These are phyloP conservation scores for Enteromius thamalakanensis DNA, from an alignment of 2,797 vertebrate species.

Conservation along the genomic window DNA sequence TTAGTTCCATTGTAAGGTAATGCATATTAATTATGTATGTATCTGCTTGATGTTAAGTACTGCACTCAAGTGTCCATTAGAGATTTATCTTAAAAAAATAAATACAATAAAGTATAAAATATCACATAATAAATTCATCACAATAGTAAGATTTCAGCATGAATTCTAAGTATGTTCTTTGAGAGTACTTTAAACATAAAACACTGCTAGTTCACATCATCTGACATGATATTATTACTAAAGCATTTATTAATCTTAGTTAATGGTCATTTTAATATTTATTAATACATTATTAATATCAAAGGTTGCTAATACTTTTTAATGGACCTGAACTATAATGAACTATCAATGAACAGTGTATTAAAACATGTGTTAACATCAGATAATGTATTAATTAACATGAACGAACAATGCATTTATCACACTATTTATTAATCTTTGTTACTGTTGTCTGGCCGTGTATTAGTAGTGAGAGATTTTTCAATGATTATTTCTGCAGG, in stretches of 20 bases:
- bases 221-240: background rate
- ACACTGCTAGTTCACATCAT: background rate
- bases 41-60: conserved; percentile 29
- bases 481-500: background rate
- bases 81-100: conserved; percentile 1
- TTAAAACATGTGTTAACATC: too few relatives aligned
- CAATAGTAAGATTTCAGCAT: conserved; percentile 4
- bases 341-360: too few relatives aligned
- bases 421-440: too few relatives aligned
- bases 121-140: background rate
- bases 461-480: background rate
- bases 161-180: background rate
- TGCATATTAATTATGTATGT: conserved; percentile 34
- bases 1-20: conserved; percentile 1
- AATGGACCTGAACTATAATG: background rate
- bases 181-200: background rate
- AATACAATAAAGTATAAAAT: conserved; percentile 1
- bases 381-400: background rate
- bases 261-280: background rate
- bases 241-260: background rate
- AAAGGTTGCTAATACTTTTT: background rate
- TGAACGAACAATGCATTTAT: too few relatives aligned
- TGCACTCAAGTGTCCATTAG: conserved; percentile 9
- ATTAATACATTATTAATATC: background rate
- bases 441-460: background rate